Percentiles rank a stretch among this genome's conserved stretches.
phyloP scores from a whole-genome alignment of 2,888 invertebrate genomes.

The Machimus rusticus region DNA sequence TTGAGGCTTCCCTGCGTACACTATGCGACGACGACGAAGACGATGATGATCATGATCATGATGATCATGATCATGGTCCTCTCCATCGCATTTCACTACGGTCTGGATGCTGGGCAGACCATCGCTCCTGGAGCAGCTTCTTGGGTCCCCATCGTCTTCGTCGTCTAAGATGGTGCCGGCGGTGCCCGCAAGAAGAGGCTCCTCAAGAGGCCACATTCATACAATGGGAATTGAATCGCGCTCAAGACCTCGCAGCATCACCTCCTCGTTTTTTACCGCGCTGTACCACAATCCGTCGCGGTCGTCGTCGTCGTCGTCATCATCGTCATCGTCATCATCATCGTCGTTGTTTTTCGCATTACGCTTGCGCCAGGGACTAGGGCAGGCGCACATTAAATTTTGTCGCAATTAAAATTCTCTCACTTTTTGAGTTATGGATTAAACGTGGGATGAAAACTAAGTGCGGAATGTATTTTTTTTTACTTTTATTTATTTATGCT shows the following conservation, averaged over 20 bases:
- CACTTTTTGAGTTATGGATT: conserved; percentile 40
- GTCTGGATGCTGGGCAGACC: not conserved
- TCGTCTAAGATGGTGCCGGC: not conserved
- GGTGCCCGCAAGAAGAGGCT: not conserved
- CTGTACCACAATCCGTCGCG: not conserved
- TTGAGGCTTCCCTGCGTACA: not conserved
- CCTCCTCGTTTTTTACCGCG: not conserved
- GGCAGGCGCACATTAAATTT: conserved; percentile 28
- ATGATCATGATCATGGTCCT: not conserved
- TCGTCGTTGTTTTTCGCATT: not conserved
- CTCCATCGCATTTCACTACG: not conserved
- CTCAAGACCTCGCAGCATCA: not conserved
- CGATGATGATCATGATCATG: not conserved
- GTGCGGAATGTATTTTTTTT: not conserved
- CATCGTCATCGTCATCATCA: not conserved
- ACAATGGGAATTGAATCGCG: not conserved
- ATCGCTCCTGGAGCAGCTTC: not conserved
- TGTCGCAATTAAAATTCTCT: conserved; percentile 41
- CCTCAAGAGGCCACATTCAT: not conserved
- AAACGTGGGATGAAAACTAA: conserved; percentile 38
- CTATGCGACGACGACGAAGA: not conserved
- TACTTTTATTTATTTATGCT: not conserved
- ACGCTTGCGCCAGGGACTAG: not conserved
- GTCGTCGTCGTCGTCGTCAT: not conserved
- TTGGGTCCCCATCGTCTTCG: not conserved